phyloP scores from a whole-genome alignment of 2,113 vertebrate species.

The Opisthocomus hoazin region DNA sequence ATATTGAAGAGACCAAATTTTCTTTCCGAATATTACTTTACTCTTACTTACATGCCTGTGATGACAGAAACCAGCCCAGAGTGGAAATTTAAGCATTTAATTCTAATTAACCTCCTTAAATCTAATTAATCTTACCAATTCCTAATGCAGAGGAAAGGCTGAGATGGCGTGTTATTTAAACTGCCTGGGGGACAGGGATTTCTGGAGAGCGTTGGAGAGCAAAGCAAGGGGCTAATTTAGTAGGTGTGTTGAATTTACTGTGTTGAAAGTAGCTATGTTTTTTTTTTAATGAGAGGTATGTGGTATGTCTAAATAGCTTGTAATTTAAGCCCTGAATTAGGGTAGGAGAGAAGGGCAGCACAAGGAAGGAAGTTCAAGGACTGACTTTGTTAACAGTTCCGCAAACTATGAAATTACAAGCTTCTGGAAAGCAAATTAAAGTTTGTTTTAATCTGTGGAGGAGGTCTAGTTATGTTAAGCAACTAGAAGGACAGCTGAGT shows the following conservation, averaged over 20 bases:
- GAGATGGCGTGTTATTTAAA: not conserved
- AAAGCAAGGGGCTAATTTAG: not conserved
- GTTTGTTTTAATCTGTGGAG: not conserved
- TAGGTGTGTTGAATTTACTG: not conserved
- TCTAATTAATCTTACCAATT: not conserved
- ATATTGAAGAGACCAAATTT: not conserved
- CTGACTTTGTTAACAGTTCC: not conserved
- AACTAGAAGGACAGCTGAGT: not conserved
- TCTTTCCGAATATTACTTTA: not conserved
- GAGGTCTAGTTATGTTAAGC: not conserved
- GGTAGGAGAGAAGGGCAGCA: not conserved
- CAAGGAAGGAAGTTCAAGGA: not conserved
- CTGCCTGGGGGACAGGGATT: not conserved
- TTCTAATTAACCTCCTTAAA: not conserved
- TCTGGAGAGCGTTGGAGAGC: fast-evolving
- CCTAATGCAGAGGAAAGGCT: not conserved
- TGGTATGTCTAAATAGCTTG: not conserved
- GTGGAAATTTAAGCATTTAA: not conserved
- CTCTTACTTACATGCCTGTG: not conserved
- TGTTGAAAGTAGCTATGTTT: not conserved
- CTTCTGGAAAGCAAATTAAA: not conserved
- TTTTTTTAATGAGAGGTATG: not conserved
- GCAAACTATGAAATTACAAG: not conserved
- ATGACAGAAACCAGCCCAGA: not conserved
- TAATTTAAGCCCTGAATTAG: not conserved